Evolutionary conservation across 2,113 vertebrate genomes (phyloP), one percentile per base, ranked within the genome.

Genomic region (Pholis gunnellus): DNA sequence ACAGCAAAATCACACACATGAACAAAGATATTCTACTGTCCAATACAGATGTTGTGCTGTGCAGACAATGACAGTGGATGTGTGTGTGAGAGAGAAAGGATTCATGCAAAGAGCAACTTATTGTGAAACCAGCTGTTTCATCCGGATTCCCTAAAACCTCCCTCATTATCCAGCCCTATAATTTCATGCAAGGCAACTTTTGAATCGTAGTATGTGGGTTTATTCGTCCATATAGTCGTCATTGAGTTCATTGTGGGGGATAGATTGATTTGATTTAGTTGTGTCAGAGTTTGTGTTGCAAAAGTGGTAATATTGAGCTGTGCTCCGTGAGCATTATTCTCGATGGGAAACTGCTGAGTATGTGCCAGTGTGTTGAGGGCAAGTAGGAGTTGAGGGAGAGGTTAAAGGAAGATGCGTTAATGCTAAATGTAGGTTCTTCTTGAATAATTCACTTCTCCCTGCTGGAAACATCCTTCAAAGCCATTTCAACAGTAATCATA

Each of bases 371-470:
- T 18, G 38, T 75, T 64, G 40, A 50, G 60, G 36, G 17, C 46
- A 70, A 22, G 60, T 54, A 57, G 20, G 59, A 68, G 70, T 74
- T 72, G 72, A 82, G 18, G 60, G 42, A 63, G 56, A 44, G 20
- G 84, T 72, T 83, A 81, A 73, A 72, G 13, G 59, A 66, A 72
- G 20, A 57, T 72, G 74, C 77, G 92, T 92, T 91, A 81, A 89
- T 84, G 73, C 81, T 90, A 88, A 89, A 90, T 79, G 75, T 60
- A 83, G 84, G 56, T 78, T 83, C 63, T 36, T 93, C 68, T 31
- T 93, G 64, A 93, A 92, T 93, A 85, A 94, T 94, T 90, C 52
- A 92, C 67, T 79, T 77, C 67, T 57, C 44, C 73, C 71, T 65
- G 68, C 89, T 87, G 83, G 88, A 87, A 79, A 81, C 82, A 78